A percentile compares a stretch with the other conserved stretches of the same genome.
phyloP scores from a whole-genome alignment of 1,140 invertebrate species.

The Euura saliciscinereae region DNA sequence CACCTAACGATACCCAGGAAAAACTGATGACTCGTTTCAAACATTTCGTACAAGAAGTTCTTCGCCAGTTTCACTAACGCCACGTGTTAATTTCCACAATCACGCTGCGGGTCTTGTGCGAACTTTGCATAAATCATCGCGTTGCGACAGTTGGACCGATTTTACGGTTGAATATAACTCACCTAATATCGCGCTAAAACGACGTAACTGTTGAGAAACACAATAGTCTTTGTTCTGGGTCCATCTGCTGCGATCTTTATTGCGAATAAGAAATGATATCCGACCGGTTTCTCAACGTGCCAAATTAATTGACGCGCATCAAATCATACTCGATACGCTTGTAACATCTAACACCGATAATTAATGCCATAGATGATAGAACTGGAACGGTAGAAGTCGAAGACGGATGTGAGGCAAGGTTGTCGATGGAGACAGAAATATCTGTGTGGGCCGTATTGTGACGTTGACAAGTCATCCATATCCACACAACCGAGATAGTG shows the following conservation, averaged over 20 bases:
- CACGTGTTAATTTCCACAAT: background rate
- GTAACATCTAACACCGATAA: background rate
- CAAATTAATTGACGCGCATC: background rate
- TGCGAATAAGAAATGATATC: background rate
- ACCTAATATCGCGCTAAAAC: background rate
- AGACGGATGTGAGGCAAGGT: constrained; percentile 3
- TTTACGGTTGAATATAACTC: constrained; percentile 1
- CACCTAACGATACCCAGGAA: too few relatives aligned
- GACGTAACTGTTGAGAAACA: background rate
- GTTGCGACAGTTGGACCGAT: constrained; percentile 2
- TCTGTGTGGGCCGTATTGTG: constrained; percentile 1
- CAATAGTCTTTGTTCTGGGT: background rate
- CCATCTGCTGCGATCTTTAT: background rate
- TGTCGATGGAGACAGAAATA: background rate
- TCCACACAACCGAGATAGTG: background rate
- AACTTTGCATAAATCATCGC: background rate
- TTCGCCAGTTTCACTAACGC: too few relatives aligned
- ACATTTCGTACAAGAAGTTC: too few relatives aligned
- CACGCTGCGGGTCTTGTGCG: background rate
- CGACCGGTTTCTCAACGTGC: background rate
- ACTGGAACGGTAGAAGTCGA: background rate
- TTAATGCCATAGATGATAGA: background rate
- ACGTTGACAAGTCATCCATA: constrained; percentile 1
- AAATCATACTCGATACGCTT: background rate
- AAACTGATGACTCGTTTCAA: too few relatives aligned